phyloP scores from a whole-genome alignment of 1,140 invertebrate species.

The Drosophila quadrilineata region DNA sequence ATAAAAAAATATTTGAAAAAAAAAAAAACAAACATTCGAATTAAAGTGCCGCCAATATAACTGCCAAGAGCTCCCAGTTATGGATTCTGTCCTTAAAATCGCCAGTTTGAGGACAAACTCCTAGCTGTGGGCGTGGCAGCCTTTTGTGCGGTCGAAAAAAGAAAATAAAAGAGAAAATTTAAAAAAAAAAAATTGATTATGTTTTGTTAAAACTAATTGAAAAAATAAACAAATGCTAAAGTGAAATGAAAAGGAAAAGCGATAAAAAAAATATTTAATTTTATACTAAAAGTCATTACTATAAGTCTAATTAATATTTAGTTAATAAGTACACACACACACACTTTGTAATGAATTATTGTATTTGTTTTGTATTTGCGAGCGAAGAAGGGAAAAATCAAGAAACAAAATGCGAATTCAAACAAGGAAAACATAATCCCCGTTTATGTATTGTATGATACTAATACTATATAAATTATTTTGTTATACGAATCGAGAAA shows the following conservation, averaged over 20 bases:
- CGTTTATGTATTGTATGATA: constrained; percentile 79
- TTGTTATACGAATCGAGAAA: constrained; percentile 77
- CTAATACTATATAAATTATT: constrained; percentile 81
- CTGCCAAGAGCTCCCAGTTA: not conserved
- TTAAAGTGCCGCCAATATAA: constrained; percentile 36
- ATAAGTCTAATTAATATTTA: constrained; percentile 80
- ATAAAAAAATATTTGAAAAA: constrained; percentile 29
- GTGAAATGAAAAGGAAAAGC: constrained; percentile 2
- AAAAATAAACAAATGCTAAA: constrained; percentile 48
- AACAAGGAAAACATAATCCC: constrained; percentile 35
- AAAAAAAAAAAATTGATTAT: constrained; percentile 60
- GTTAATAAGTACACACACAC: constrained; percentile 52
- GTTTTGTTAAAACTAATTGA: constrained; percentile 77
- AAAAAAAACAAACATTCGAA: constrained; percentile 62
- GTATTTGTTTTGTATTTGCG: constrained; percentile 71
- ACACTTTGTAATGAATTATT: constrained; percentile 69
- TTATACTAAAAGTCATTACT: constrained; percentile 81
- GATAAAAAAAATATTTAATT: constrained; percentile 68
- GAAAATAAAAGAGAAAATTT: constrained; percentile 30
- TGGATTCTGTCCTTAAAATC: constrained; percentile 46
- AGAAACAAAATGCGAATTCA: constrained; percentile 27
- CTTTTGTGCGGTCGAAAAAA: constrained; percentile 38
- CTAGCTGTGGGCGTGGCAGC: constrained; percentile 9
- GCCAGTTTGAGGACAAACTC: constrained; percentile 57
- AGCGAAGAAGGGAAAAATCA: constrained; percentile 39